Conservation (phyloP, 2,888 invertebrate species). For the Busseola fusca region DNA sequence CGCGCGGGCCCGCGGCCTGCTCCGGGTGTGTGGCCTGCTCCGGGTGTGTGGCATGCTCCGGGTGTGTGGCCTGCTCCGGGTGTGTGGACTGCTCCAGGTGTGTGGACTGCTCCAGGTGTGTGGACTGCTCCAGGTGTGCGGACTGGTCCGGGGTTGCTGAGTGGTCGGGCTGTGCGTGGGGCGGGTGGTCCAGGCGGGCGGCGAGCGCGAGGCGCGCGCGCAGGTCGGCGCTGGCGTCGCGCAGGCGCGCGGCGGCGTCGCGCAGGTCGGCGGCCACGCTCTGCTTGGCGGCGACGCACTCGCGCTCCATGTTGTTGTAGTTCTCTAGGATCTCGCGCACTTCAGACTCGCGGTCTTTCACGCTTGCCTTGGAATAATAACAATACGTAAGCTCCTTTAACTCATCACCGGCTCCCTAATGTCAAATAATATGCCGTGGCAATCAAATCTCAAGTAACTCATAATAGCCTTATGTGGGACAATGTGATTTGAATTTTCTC, state of each 20-base stretch:
- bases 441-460: background rate
- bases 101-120: too few species aligned
- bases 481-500: background rate
- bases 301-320: slow-evolving; percentile 90
- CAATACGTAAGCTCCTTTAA: too few species aligned
- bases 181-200: slow-evolving; percentile 79
- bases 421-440: background rate
- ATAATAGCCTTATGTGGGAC: background rate
- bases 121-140: too few species aligned
- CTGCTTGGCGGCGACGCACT: slow-evolving; percentile 78
- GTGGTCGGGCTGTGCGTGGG: slow-evolving; percentile 67
- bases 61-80: too few species aligned
- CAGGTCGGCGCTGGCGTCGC: slow-evolving; percentile 68
- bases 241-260: slow-evolving; percentile 86
- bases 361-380: slow-evolving; percentile 71
- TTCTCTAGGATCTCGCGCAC: slow-evolving; percentile 90
- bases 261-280: slow-evolving; percentile 70
- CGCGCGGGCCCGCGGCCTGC: background rate
- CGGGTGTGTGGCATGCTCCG: too few species aligned
- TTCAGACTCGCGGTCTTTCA: slow-evolving; percentile 89
- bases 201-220: too few species aligned
- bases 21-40: too few species aligned
- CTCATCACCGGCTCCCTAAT: background rate
- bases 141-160: too few species aligned
- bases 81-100: too few species aligned